Percentiles rank a stretch among this genome's conserved stretches.
phyloP scores from a whole-genome alignment of 2,797 vertebrate species.

The Antrozous pallidus region DNA sequence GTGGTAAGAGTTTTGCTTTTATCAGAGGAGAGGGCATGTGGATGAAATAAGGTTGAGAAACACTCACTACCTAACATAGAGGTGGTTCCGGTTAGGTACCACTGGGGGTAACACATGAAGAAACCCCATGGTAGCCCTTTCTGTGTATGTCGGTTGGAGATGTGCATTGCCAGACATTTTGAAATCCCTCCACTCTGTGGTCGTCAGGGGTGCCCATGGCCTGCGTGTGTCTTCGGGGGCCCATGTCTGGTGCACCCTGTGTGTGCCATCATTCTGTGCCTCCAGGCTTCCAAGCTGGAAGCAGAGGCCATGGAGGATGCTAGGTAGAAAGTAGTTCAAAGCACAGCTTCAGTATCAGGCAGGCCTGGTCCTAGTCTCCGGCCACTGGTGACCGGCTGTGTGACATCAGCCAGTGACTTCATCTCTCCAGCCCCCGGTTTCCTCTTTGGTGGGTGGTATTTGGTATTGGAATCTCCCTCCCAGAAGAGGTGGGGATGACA shows the following conservation, averaged over 20 bases:
- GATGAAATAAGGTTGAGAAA: background rate
- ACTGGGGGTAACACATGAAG: background rate
- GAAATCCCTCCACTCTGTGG: background rate
- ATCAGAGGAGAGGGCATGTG: background rate
- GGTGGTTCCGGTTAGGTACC: background rate
- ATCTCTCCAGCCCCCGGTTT: background rate
- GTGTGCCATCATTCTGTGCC: background rate
- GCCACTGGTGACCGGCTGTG: background rate
- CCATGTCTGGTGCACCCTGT: background rate
- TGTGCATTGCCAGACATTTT: accelerated
- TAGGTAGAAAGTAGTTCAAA: background rate
- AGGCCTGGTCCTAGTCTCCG: background rate
- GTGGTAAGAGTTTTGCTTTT: background rate
- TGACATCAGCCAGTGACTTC: background rate
- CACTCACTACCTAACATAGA: background rate
- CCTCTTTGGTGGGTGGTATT: background rate
- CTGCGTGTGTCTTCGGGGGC: background rate
- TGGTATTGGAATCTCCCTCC: background rate
- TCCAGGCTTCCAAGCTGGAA: background rate
- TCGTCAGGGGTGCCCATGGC: background rate
- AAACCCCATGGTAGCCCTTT: background rate
- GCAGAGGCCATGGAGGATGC: background rate
- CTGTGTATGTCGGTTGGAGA: background rate
- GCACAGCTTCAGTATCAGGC: too few relatives aligned
- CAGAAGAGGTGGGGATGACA: background rate